These are phyloP conservation scores for Penaeus japonicus DNA, from an alignment of 1,140 invertebrate genomes.

Conservation along the genomic window DNA sequence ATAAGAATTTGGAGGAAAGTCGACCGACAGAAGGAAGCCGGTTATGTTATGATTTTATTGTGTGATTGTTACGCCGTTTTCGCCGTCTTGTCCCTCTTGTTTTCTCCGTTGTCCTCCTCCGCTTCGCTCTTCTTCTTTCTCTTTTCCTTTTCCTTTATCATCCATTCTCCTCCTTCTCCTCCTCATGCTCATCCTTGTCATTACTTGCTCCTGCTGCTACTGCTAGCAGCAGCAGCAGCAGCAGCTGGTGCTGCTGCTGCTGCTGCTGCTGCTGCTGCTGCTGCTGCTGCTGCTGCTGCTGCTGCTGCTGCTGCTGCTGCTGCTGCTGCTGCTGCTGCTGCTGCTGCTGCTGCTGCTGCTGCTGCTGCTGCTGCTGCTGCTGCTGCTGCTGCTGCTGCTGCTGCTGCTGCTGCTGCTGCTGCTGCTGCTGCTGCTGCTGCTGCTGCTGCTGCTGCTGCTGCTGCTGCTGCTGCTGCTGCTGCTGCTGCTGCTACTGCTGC, in stretches of 20 bases:
- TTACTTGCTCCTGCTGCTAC: not conserved
- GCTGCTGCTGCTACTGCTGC: not conserved
- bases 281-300: not conserved
- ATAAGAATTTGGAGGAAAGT: no score
- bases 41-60: no score
- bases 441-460: not conserved
- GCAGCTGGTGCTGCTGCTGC: not conserved
- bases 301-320: not conserved
- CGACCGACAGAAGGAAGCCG: no score
- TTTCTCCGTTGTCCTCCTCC: no score
- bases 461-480: not conserved
- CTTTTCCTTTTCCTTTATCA: no score
- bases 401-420: not conserved
- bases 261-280: not conserved
- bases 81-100: no score
- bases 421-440: not conserved
- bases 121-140: no score
- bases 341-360: not conserved
- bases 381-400: not conserved
- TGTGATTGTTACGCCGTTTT: no score
- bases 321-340: conserved; percentile 4
- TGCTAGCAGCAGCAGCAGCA: not conserved
- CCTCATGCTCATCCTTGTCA: no score
- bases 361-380: not conserved
- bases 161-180: no score